phyloP scores from a whole-genome alignment of 2,797 vertebrate genomes.

The Pipistrellus nathusii region DNA sequence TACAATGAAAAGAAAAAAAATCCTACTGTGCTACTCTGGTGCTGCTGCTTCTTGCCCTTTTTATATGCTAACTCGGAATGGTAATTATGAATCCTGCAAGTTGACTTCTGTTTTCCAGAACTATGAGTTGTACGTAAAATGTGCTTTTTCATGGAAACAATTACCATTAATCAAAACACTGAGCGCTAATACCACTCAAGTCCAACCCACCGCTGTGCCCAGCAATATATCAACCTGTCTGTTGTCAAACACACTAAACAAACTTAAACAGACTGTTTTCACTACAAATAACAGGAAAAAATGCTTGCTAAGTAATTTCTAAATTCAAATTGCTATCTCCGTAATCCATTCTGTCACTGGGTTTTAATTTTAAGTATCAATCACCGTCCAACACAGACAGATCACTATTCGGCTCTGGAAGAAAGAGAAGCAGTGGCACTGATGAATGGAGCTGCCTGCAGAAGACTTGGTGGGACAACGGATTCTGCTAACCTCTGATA shows the following conservation, averaged over 20 bases:
- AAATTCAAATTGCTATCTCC: slow-evolving; percentile 88
- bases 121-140: slow-evolving; percentile 90
- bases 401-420: slow-evolving; percentile 79
- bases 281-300: slow-evolving; percentile 87
- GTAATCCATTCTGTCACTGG: slow-evolving; percentile 87
- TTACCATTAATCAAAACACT: slow-evolving; percentile 93
- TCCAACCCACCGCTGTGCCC: slow-evolving; percentile 92
- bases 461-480: slow-evolving; percentile 67
- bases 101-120: slow-evolving; percentile 91
- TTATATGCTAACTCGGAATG: slow-evolving; percentile 88
- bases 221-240: slow-evolving; percentile 93
- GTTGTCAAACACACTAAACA: slow-evolving; percentile 91
- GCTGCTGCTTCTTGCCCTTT: slow-evolving; percentile 85
- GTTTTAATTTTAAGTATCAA: slow-evolving; percentile 88
- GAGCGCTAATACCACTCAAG: slow-evolving; percentile 92
- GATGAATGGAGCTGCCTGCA: slow-evolving; percentile 82
- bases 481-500: slow-evolving; percentile 75
- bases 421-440: slow-evolving; percentile 77
- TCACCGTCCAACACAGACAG: slow-evolving; percentile 82
- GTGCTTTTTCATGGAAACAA: slow-evolving; percentile 91
- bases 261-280: slow-evolving; percentile 90
- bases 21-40: slow-evolving; percentile 83
- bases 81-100: slow-evolving; percentile 90
- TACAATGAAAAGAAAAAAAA: slow-evolving; percentile 81
- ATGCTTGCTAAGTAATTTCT: slow-evolving; percentile 89